Base-by-base conservation (phyloP, 2,797 vertebrate genomes). In the Tarsius wallacei region DNA sequence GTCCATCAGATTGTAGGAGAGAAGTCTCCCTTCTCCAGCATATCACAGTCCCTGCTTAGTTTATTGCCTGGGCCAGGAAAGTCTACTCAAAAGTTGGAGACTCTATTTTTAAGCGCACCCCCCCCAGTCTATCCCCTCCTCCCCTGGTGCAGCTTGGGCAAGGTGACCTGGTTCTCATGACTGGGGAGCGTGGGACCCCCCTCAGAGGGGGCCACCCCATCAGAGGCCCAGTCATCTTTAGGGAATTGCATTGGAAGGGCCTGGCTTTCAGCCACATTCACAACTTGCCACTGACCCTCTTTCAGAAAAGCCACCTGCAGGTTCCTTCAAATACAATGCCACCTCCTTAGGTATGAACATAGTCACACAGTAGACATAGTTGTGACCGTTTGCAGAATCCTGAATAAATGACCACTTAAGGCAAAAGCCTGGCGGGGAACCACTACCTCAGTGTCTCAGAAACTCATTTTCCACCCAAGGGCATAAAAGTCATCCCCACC, bases 321-420 rank as follows among this genome's bases (percentile, higher is more conserved):
- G 26, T 14, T 55, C 57, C n/a, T 91, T 87, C 57, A 91, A 31
- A 10, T 73, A 17, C 53, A 31, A 22, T 22, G 22, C 24, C 24
- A 49, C 51, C 70, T 55, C 14, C 63, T 93, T 14, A 15, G 4
- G 13, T 73, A n/a, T 57, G 28, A 83, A 61, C 24, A 55, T 12
- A 86, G 47, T 57, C 61, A 59, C 21, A 42, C 0, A 78, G n/a
- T n/a, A 66, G 85, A 26, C 59, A 71, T 15, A 28, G 83, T 73
- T 55, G 28, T 31, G 33, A 78, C 57, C 26, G 10, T 81, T 86
- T 73, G 28, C 24, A 63, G 93, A 87, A 61, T 71, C 49, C 17
- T 71, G 68, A 73, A 61, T 61, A 80, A 94, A 76, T 31, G 13
- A 83, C 78, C 21, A 83, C 42, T 87, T 91, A 36, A 76, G 87